Conservation (phyloP, 2,113 vertebrate species). For the Rhabdomys dilectus region DNA sequence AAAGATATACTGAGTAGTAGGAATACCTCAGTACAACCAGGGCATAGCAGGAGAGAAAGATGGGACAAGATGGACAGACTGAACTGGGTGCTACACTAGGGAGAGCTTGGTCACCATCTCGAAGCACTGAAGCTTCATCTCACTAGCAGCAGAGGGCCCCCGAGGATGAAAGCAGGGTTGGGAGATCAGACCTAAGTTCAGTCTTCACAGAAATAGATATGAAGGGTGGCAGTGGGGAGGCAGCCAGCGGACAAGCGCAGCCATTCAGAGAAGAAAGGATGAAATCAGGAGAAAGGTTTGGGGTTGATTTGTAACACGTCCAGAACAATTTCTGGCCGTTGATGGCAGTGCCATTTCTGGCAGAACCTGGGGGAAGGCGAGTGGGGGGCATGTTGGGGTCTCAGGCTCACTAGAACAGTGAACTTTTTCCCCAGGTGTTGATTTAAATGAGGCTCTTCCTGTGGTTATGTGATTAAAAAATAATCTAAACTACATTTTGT, state of each 20-base stretch:
- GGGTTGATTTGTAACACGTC: neutral
- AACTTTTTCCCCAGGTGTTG: neutral
- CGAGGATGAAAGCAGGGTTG: neutral
- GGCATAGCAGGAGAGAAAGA: neutral
- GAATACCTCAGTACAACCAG: neutral
- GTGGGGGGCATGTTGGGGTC: neutral
- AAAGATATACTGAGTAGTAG: neutral
- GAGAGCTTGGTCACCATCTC: neutral
- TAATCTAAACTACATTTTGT: neutral
- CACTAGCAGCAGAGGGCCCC: neutral
- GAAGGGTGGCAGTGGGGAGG: neutral
- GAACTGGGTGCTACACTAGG: accelerated
- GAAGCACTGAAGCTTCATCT: neutral
- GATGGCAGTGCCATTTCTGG: neutral
- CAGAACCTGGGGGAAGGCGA: neutral
- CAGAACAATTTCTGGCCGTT: neutral
- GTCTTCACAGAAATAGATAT: neutral
- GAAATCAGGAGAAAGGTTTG: neutral
- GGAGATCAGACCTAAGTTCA: neutral
- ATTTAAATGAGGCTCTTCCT: neutral
- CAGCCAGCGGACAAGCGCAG: neutral
- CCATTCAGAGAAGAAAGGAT: neutral
- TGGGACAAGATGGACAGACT: neutral
- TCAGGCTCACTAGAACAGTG: neutral
- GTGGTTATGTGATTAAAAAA: neutral